phyloP scores from a whole-genome alignment of 1,140 invertebrate genomes.

The Dufourea novaeangliae region DNA sequence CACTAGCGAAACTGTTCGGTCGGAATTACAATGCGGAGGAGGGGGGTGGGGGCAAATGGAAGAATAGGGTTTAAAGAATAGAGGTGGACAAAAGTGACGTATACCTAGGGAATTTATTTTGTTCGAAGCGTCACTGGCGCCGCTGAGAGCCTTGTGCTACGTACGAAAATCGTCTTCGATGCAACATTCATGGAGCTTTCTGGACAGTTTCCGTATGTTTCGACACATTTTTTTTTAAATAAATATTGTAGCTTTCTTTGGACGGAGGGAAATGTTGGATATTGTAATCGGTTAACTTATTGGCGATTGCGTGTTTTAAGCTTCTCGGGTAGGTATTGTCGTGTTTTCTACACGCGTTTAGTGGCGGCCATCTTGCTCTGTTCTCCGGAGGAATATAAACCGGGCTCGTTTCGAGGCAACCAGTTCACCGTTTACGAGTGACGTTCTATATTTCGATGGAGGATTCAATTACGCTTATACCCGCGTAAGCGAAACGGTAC shows the following conservation, averaged over 20 bases:
- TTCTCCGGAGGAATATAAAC: constrained; percentile 51
- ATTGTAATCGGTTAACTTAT: too few species aligned
- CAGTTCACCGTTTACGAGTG: constrained; percentile 17
- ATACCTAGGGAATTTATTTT: constrained; percentile 59
- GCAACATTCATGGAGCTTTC: too few species aligned
- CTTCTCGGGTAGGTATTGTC: too few species aligned
- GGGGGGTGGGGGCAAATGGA: constrained; percentile 70
- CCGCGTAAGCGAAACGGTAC: not conserved
- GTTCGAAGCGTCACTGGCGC: not conserved
- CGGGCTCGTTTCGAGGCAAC: constrained; percentile 41
- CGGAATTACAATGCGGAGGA: constrained; percentile 81
- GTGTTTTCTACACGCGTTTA: too few species aligned
- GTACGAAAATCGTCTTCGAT: constrained; percentile 3
- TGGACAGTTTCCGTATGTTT: not conserved
- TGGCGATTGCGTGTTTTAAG: constrained; percentile 13
- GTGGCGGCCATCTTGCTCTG: not conserved
- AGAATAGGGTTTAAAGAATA: constrained; percentile 59
- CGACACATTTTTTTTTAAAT: not conserved
- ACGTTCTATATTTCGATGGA: not conserved
- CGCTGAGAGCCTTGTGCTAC: not conserved
- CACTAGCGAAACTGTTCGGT: constrained; percentile 79
- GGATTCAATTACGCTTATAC: constrained; percentile 12
- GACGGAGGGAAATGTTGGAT: too few species aligned
- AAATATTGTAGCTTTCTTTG: too few species aligned
- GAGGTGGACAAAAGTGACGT: constrained; percentile 66